These are phyloP conservation scores for Botia almorhae DNA, from an alignment of 2,797 vertebrate species.

Conservation along the genomic window DNA sequence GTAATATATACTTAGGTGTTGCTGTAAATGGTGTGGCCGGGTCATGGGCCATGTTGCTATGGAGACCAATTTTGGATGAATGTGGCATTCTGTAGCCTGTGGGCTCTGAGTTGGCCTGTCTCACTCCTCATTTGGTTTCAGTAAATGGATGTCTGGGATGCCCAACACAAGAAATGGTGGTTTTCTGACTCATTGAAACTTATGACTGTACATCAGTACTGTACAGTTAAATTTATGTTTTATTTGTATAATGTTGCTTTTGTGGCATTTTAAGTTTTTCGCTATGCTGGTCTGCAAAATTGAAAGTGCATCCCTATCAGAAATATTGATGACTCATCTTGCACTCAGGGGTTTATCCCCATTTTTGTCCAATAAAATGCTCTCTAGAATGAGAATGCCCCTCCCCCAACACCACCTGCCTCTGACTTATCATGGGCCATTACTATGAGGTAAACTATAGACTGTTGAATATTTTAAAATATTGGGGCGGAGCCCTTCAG, in stretches of 20 bases:
- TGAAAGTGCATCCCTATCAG: too few relatives aligned
- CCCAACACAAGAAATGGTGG: background rate
- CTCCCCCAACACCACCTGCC: too few relatives aligned
- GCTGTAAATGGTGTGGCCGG: constrained; percentile 25
- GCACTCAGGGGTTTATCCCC: too few relatives aligned
- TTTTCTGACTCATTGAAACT: background rate
- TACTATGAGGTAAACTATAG: background rate
- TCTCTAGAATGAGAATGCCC: too few relatives aligned
- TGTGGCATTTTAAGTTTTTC: too few relatives aligned
- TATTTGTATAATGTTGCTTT: background rate
- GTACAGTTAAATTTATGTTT: background rate
- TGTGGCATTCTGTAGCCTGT: constrained; percentile 22
- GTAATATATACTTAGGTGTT: constrained; percentile 38
- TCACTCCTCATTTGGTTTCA: background rate
- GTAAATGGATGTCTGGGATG: constrained; percentile 6
- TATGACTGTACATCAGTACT: background rate
- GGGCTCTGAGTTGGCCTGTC: background rate
- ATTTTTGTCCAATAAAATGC: too few relatives aligned
- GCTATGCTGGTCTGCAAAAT: too few relatives aligned
- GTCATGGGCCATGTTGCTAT: background rate
- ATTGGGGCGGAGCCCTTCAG: background rate
- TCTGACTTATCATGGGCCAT: background rate
- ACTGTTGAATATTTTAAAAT: background rate
- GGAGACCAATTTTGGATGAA: constrained; percentile 23
- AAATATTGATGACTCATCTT: too few relatives aligned